A percentile compares a stretch with the other conserved stretches of the same genome.
These are phyloP conservation scores for Flexamia atlantica DNA, from an alignment of 2,888 invertebrate genomes.

Conservation along the genomic window DNA sequence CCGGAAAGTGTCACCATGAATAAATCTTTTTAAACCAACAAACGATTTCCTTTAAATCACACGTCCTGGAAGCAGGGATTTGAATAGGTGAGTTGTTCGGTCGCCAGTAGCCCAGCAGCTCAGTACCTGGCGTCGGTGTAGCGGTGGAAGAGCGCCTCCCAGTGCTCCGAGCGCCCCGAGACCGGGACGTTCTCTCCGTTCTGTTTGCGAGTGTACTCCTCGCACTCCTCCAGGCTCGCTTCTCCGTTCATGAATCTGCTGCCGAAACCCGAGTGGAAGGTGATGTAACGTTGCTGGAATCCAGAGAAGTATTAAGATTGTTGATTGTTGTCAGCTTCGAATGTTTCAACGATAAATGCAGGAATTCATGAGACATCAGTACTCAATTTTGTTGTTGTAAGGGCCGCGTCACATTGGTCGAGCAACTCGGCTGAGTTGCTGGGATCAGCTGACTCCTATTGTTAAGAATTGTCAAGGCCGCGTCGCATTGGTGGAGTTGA, in stretches of 20 bases:
- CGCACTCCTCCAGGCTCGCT: slow-evolving; percentile 79
- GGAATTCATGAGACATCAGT: too few relatives aligned
- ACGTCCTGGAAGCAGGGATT: neutral
- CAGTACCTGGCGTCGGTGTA: slow-evolving; percentile 72
- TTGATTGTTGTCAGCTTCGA: too few relatives aligned
- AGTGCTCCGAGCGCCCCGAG: slow-evolving; percentile 76
- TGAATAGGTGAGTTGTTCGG: neutral
- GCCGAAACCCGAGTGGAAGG: slow-evolving; percentile 79
- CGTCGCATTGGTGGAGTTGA: too few relatives aligned
- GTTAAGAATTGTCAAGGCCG: too few relatives aligned
- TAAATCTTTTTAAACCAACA: too few relatives aligned
- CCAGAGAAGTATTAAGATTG: slow-evolving; percentile 12
- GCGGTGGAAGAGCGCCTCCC: slow-evolving; percentile 74
- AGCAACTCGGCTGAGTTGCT: too few relatives aligned
- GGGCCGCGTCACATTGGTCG: too few relatives aligned
- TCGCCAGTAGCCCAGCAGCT: neutral
- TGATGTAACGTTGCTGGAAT: slow-evolving; percentile 79
- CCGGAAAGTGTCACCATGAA: too few relatives aligned
- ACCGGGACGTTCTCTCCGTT: slow-evolving; percentile 73
- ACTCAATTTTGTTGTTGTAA: too few relatives aligned
- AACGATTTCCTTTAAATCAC: too few relatives aligned
- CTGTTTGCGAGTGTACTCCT: slow-evolving; percentile 75
- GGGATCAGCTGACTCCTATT: too few relatives aligned
- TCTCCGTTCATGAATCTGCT: slow-evolving; percentile 77
- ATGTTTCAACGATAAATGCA: too few relatives aligned